These are phyloP conservation scores for Idaea aversata DNA, from an alignment of 2,888 invertebrate species.

Conservation along the genomic window DNA sequence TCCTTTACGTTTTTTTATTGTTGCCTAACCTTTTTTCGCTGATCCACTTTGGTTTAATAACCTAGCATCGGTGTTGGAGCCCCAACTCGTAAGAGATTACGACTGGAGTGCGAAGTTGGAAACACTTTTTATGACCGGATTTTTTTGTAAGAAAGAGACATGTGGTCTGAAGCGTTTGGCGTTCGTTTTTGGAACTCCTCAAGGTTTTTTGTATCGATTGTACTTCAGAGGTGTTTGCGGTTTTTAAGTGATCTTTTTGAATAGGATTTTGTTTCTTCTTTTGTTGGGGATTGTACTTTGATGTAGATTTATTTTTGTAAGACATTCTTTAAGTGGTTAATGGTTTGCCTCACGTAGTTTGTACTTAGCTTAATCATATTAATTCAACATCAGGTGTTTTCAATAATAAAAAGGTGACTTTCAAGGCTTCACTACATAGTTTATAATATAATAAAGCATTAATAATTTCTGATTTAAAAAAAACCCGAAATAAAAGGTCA, in stretches of 20 bases:
- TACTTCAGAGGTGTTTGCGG: background rate
- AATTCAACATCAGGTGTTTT: too few relatives aligned
- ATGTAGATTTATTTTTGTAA: background rate
- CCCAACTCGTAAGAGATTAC: conserved; percentile 10
- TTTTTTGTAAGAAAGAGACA: conserved; percentile 4
- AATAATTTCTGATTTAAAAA: too few relatives aligned
- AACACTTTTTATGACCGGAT: conserved; percentile 4
- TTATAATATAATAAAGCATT: too few relatives aligned
- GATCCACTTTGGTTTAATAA: conserved; percentile 66
- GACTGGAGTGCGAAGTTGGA: conserved; percentile 1
- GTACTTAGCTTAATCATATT: background rate
- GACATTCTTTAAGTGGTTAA: background rate
- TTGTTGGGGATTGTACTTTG: background rate
- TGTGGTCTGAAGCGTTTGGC: conserved; percentile 3
- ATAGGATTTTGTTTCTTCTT: background rate
- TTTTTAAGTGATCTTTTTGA: background rate
- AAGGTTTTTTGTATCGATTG: conserved; percentile 3
- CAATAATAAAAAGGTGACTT: too few relatives aligned
- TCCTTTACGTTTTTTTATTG: conserved; percentile 61
- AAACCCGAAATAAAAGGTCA: too few relatives aligned
- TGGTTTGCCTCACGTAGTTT: background rate
- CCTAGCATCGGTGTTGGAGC: conserved; percentile 27
- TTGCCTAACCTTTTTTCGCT: conserved; percentile 64
- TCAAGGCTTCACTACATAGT: too few relatives aligned
- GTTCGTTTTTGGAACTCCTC: conserved; percentile 1